phyloP scores from a whole-genome alignment of 2,113 vertebrate genomes.

The Corythornis vintsioides region DNA sequence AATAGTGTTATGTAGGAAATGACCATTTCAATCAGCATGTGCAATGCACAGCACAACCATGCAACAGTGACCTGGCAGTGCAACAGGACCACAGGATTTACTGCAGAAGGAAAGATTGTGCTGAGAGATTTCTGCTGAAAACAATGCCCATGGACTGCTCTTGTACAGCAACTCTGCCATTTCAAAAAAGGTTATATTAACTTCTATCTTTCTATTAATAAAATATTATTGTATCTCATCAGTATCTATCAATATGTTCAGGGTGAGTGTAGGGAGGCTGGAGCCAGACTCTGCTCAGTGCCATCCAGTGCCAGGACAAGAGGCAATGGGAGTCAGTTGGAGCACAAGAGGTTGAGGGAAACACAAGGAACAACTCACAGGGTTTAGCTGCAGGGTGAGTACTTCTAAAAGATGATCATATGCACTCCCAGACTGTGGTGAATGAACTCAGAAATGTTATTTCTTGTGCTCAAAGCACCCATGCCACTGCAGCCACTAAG shows the following conservation, averaged over 20 bases:
- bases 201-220: background rate
- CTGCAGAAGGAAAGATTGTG: background rate
- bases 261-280: too few species aligned
- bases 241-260: too few species aligned
- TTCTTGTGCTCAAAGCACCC: fast-evolving
- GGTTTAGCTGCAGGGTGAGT: background rate
- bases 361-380: background rate
- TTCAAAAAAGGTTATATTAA: background rate
- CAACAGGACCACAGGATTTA: background rate
- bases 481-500: background rate
- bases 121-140: background rate
- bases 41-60: background rate
- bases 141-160: background rate
- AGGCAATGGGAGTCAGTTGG: too few species aligned
- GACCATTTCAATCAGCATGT: background rate
- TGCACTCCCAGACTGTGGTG: background rate
- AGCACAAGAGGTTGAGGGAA: too few species aligned
- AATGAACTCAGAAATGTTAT: background rate
- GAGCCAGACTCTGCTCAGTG: too few species aligned
- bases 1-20: background rate
- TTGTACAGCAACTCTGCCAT: background rate
- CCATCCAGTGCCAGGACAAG: too few species aligned
- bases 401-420: background rate
- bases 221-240: background rate
- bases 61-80: background rate